Evolutionary conservation across 2,888 invertebrate species (phyloP), one percentile per base, ranked within the genome.

Genomic region (Epistrophe grossulariae): DNA sequence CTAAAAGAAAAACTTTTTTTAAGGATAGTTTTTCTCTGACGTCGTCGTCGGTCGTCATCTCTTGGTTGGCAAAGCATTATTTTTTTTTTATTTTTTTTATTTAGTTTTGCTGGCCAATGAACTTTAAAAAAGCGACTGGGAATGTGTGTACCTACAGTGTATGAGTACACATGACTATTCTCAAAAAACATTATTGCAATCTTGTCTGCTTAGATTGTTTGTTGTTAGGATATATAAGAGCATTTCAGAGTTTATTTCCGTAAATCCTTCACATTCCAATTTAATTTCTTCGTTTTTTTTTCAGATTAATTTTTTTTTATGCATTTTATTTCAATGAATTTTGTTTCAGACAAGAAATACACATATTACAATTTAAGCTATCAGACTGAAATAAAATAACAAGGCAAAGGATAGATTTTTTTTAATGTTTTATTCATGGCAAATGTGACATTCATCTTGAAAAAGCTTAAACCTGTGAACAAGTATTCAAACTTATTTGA

Each of bases 81-180:
- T 70, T 1, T 40, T 17, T 19, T 19, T 55, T 70, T 72, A 38
- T 1, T 15, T 19, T 70, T 45, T 66, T 59, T 70, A 68, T 57
- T 79, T 66, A 59, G 50, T 79, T 84, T 38, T 43, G 43, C 59
- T 76, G 84, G 84, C 59, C 84, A 68, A 72, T 84, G 80, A 84
- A 84, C 84, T 77, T 72, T 9, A 45, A 7, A 45, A 74, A 38
- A 50, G 10, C 2, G 9, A 17, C 43, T 19, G 19, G 50, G 45
- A 35, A 35, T 76, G 59, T 84, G 48, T 48, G 50, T n/a, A 10
- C 9, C 6, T 35, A 35, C 19, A 38, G 2, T 35, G 59, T 38
- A 17, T 0, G 2, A 10, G n/a, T 35, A 6, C 35, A 38, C 15
- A 55, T 62, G 57, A 52, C 55, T 17, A 48, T 52, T 74, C 11